Conservation (phyloP, 2,797 vertebrate genomes). For the Eremophila alpestris region DNA sequence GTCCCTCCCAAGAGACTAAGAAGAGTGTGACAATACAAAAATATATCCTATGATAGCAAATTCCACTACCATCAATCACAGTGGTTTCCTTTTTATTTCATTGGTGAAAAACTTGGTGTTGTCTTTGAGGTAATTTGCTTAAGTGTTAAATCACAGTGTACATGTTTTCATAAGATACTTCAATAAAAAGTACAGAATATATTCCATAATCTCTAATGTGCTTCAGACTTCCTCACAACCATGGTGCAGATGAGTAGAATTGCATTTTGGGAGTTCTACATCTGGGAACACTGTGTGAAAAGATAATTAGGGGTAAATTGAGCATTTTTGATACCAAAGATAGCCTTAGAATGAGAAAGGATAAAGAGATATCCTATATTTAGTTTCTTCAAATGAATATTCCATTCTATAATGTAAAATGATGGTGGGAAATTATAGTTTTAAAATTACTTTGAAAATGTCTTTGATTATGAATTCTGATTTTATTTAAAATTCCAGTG, state of each 20-base stretch:
- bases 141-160: neutral
- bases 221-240: neutral
- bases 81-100: neutral
- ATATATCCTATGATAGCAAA: neutral
- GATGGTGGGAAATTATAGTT: neutral
- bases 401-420: conserved; percentile 1
- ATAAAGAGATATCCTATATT: conserved; percentile 17
- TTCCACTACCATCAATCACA: neutral
- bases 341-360: conserved; percentile 15
- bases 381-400: conserved; percentile 21
- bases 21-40: neutral
- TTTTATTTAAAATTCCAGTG: neutral
- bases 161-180: neutral
- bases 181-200: neutral
- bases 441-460: conserved; percentile 11
- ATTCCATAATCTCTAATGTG: neutral
- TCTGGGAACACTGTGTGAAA: conserved; percentile 25
- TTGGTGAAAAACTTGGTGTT: neutral
- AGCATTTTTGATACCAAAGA: conserved; percentile 18
- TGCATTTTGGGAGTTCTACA: conserved; percentile 13
- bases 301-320: conserved; percentile 40
- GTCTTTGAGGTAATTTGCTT: neutral
- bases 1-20: neutral
- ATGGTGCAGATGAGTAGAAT: neutral
- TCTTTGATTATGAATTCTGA: neutral